phyloP scores from a whole-genome alignment of 1,140 invertebrate genomes.

The Aphaenogaster floridana region DNA sequence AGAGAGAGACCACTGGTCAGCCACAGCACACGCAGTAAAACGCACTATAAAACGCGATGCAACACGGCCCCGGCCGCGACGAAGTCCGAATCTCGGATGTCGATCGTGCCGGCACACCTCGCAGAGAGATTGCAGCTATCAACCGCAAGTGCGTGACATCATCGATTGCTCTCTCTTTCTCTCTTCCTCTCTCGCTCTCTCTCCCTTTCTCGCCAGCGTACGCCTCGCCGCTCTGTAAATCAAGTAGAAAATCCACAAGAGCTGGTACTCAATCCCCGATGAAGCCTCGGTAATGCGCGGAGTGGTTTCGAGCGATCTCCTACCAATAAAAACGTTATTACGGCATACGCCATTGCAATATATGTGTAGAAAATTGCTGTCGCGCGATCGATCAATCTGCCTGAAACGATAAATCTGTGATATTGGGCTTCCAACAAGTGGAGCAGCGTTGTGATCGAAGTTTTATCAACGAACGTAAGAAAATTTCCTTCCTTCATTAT shows the following conservation, averaged over 20 bases:
- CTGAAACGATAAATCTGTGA: slow-evolving; percentile 23
- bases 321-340: slow-evolving; percentile 38
- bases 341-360: neutral
- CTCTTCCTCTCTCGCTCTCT: slow-evolving; percentile 1
- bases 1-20: slow-evolving; percentile 76
- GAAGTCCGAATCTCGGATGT: slow-evolving; percentile 73
- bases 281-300: neutral
- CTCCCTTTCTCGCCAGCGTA: neutral
- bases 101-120: slow-evolving; percentile 68
- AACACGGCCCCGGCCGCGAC: slow-evolving; percentile 43
- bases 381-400: slow-evolving; percentile 19
- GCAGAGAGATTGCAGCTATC: slow-evolving; percentile 73
- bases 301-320: slow-evolving; percentile 9
- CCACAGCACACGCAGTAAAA: slow-evolving; percentile 78
- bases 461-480: neutral
- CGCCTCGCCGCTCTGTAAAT: slow-evolving; percentile 36
- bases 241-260: slow-evolving; percentile 53
- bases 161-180: slow-evolving; percentile 53
- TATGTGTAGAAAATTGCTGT: slow-evolving; percentile 9
- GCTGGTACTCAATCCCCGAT: slow-evolving; percentile 13
- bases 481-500: slow-evolving; percentile 29
- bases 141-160: slow-evolving; percentile 64
- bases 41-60: slow-evolving; percentile 73
- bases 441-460: neutral
- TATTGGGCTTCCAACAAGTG: neutral